Conservation (phyloP, 1,140 invertebrate species). For the Phenacoccus solenopsis region DNA sequence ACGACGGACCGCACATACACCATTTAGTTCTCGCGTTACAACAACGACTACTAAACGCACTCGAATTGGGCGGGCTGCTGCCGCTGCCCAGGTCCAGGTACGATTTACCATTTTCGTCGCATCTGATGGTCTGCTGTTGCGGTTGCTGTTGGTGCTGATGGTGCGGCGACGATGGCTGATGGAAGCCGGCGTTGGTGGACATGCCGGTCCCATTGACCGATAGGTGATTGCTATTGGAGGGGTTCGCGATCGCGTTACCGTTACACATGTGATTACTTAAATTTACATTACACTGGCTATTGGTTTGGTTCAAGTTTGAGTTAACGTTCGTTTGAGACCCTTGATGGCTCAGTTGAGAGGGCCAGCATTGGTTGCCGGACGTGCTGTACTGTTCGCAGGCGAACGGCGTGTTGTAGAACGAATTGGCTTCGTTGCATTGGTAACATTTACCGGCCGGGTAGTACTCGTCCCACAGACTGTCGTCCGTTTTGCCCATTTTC, state of each 20-base stretch:
- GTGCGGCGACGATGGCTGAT: constrained; percentile 27
- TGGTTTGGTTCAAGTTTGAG: neutral
- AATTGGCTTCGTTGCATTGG: constrained; percentile 6
- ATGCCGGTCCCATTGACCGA: neutral
- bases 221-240: neutral
- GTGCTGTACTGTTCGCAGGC: constrained; percentile 14
- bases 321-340: neutral
- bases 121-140: constrained; percentile 65
- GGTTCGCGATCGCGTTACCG: neutral
- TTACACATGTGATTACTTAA: constrained; percentile 12
- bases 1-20: constrained; percentile 33
- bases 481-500: constrained; percentile 33
- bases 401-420: neutral
- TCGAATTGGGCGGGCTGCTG: constrained; percentile 25
- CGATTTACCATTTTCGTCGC: constrained; percentile 79
- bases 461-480: constrained; percentile 39
- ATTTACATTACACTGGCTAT: constrained; percentile 7
- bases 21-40: constrained; percentile 53
- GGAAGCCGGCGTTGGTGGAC: neutral
- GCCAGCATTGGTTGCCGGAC: constrained; percentile 23
- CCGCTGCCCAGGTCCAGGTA: constrained; percentile 71
- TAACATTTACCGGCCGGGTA: constrained; percentile 26
- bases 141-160: constrained; percentile 36
- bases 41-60: constrained; percentile 35
- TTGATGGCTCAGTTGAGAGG: constrained; percentile 21